A percentile compares a stretch with the other conserved stretches of the same genome.
These are phyloP conservation scores for Sandelia bainsii DNA, from an alignment of 2,797 vertebrate species.

Conservation along the genomic window DNA sequence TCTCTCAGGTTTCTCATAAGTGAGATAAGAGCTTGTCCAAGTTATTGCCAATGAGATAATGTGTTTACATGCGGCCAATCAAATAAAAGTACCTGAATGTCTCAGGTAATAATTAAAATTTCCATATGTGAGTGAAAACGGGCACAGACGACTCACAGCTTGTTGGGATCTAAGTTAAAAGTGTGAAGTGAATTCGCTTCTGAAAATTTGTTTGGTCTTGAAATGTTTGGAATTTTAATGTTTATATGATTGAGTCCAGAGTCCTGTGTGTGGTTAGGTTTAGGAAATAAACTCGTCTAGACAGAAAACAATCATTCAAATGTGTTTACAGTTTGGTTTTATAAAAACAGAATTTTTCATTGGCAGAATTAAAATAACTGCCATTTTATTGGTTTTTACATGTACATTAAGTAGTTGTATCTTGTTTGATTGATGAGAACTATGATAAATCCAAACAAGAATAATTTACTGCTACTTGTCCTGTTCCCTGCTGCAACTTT, in stretches of 20 bases:
- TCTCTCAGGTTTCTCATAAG: constrained; percentile 58
- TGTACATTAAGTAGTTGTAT: too few relatives aligned
- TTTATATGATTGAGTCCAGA: too few relatives aligned
- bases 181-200: background rate
- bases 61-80: constrained; percentile 41
- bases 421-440: background rate
- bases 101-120: constrained; percentile 26
- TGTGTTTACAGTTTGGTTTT: too few relatives aligned
- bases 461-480: too few relatives aligned
- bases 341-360: too few relatives aligned
- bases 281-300: too few relatives aligned
- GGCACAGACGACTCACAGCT: background rate
- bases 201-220: background rate
- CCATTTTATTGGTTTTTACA: too few relatives aligned
- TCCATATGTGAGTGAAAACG: background rate
- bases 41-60: constrained; percentile 46
- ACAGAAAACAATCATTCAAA: too few relatives aligned
- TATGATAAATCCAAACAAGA: too few relatives aligned
- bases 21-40: constrained; percentile 63
- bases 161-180: background rate
- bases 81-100: constrained; percentile 9
- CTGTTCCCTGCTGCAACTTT: background rate
- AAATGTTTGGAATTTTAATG: background rate
- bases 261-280: too few relatives aligned
- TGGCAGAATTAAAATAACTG: too few relatives aligned